These are phyloP conservation scores for Apamea monoglypha DNA, from an alignment of 2,888 invertebrate species.

Conservation along the genomic window DNA sequence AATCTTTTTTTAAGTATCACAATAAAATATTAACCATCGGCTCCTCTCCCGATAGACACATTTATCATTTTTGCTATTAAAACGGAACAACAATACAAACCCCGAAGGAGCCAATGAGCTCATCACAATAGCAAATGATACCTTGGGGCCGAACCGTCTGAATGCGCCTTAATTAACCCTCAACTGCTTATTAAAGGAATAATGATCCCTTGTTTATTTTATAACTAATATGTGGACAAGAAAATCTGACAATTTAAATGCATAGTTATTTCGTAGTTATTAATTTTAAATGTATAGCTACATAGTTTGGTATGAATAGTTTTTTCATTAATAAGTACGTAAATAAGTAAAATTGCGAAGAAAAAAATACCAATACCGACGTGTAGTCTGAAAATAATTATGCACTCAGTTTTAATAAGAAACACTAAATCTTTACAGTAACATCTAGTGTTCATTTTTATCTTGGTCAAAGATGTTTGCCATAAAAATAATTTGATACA, in stretches of 20 bases:
- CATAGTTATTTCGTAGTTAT: slow-evolving; percentile 53
- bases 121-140: slow-evolving; percentile 89
- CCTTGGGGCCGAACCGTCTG: slow-evolving; percentile 84
- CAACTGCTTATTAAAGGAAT: slow-evolving; percentile 84
- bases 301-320: slow-evolving; percentile 6
- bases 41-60: slow-evolving; percentile 81
- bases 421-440: slow-evolving; percentile 49
- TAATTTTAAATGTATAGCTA: slow-evolving; percentile 47
- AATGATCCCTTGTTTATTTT: slow-evolving; percentile 80
- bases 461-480: not conserved
- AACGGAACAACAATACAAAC: slow-evolving; percentile 85
- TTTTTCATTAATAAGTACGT: slow-evolving; percentile 21
- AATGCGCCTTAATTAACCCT: slow-evolving; percentile 89
- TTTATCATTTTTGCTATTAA: slow-evolving; percentile 90
- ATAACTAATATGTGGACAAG: slow-evolving; percentile 61
- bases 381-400: slow-evolving; percentile 35
- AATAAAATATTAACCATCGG: slow-evolving; percentile 63
- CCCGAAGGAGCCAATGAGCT: slow-evolving; percentile 87
- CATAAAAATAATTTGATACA: not conserved
- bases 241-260: slow-evolving; percentile 66
- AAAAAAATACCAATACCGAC: not conserved
- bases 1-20: slow-evolving; percentile 67
- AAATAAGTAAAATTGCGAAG: slow-evolving; percentile 4
- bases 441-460: slow-evolving; percentile 49
- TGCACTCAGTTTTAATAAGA: slow-evolving; percentile 42